Conservation (phyloP, 2,797 vertebrate genomes). For the Sebastiscus tertius region DNA sequence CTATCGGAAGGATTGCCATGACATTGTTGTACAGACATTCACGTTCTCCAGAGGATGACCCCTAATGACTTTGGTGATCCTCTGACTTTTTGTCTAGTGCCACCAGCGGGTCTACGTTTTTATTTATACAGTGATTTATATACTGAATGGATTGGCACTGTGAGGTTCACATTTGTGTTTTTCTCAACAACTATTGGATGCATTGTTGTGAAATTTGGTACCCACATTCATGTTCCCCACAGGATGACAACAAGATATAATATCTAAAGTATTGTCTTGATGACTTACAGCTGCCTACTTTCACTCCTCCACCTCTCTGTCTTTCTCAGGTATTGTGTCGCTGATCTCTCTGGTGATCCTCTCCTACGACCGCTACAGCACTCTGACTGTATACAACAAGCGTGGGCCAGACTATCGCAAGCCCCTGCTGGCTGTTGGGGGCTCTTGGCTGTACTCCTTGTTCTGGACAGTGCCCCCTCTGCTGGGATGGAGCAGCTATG, state of each 20-base stretch:
- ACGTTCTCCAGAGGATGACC: neutral
- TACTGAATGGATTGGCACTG: neutral
- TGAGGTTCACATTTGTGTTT: neutral
- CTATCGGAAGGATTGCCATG: neutral
- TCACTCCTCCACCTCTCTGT: conserved; percentile 26
- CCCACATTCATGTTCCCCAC: neutral
- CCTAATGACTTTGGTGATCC: no score
- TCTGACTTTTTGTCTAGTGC: neutral
- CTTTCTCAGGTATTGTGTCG: conserved; percentile 88
- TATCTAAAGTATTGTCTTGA: neutral
- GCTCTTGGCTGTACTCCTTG: conserved; percentile 90
- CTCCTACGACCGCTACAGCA: conserved; percentile 91
- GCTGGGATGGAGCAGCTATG: conserved; percentile 91
- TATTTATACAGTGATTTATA: neutral
- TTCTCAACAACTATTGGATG: neutral
- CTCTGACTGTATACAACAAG: conserved; percentile 88
- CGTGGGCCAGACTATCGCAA: conserved; percentile 80
- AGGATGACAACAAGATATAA: neutral
- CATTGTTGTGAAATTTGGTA: neutral
- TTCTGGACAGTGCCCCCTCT: conserved; percentile 91
- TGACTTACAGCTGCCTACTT: neutral
- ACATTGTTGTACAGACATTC: neutral
- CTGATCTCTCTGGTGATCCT: conserved; percentile 89
- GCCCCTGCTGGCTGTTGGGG: conserved; percentile 85
- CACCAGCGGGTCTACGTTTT: neutral